These are phyloP conservation scores for Pseudopipra pipra DNA, from an alignment of 2,113 vertebrate genomes.

Conservation along the genomic window DNA sequence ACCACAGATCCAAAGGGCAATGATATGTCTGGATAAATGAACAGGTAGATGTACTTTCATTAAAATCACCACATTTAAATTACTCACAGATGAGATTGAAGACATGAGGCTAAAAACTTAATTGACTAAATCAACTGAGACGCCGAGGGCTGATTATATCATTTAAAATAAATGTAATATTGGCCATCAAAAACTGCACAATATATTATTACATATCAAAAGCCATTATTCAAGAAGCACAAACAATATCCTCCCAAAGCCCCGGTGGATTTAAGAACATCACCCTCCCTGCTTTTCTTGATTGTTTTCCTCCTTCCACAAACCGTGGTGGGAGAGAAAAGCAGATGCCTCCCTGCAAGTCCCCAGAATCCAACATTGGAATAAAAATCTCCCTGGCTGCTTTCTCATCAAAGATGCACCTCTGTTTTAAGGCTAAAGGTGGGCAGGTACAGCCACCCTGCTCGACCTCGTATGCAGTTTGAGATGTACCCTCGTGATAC, in stretches of 20 bases:
- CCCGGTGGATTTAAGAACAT: background rate
- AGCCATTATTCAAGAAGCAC: constrained; percentile 62
- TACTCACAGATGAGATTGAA: constrained; percentile 60
- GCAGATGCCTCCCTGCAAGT: fast-evolving
- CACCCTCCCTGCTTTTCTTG: background rate
- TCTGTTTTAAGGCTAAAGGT: background rate
- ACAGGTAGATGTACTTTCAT: constrained; percentile 67
- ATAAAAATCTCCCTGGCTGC: background rate
- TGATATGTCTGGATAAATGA: constrained; percentile 46
- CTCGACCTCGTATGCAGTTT: fast-evolving
- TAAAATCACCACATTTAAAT: constrained; percentile 66
- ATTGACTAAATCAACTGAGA: constrained; percentile 70
- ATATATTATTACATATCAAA: constrained; percentile 64
- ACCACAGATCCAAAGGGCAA: constrained; percentile 32
- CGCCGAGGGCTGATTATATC: constrained; percentile 56
- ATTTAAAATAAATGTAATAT: constrained; percentile 63
- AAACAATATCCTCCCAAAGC: constrained; percentile 63
- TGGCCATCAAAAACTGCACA: constrained; percentile 41
- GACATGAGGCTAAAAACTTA: constrained; percentile 72
- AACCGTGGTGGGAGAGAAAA: background rate
- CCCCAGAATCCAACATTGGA: fast-evolving
- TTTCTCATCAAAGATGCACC: background rate
- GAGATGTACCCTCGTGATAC: fast-evolving
- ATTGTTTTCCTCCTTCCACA: constrained; percentile 12
- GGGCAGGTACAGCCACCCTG: background rate